Base-by-base conservation (phyloP, 2,888 invertebrate genomes). In the Morpho achilles region DNA sequence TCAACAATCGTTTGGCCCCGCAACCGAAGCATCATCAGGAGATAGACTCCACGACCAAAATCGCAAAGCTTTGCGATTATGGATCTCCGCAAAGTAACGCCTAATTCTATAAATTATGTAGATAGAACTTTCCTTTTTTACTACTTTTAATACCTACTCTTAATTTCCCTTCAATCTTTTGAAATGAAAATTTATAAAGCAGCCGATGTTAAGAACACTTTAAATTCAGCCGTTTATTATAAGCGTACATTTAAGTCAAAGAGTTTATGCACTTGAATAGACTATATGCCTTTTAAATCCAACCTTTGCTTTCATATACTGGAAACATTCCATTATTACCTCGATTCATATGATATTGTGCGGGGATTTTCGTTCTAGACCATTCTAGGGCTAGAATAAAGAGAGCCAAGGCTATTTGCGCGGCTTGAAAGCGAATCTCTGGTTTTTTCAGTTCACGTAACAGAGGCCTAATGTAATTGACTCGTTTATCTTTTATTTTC, bases 391-490 rank as follows among this genome's bases (percentile, higher is more conserved):
- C 5, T 32, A 45, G 51, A 57, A 60, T 55, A 56, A 56, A 63
- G 58, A 63, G 60, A 46, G 53, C 16, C 1, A 41, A 50, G 39
- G 40, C 60, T 40, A 53, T 63, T 63, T 60, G 58, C 47, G 42
- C 23, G 53, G 50, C 46, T 44, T 58, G 50, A 63, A 60, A 60
- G 62, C 60, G 56, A 56, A 52, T 60, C 64, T 66, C 64, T 7
- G 59, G 59, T 64, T 61, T 64, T 69, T 68, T 64, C 66, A 61
- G 64, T 61, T 64, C 74, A 70, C 72, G 77, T 79, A 81, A 81
- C 80, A 73, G 75, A 16, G 67, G 73, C 80, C 79, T 87, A 87
- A 85, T 87, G 87, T 87, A 84, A 87, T 87, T 84, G 85, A 77
- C 72, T 75, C 70, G 72, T 76, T 74, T 77, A 77, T 82, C 79